Base-by-base conservation (phyloP, 2,888 invertebrate species). In the Nysson spinosus region DNA sequence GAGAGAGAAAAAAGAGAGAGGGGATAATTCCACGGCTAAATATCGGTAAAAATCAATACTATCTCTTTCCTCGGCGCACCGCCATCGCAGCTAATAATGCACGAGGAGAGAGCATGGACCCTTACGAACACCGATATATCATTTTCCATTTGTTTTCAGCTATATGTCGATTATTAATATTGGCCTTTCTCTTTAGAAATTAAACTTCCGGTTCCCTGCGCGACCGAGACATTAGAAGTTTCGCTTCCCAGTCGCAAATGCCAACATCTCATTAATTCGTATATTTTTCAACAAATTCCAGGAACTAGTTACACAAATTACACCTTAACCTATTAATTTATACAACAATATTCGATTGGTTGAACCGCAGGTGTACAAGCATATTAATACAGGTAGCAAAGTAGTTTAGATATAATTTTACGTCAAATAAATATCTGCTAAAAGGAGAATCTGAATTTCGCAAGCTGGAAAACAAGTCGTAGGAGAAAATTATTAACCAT, bases 1-100 rank as follows among this genome's bases (percentile, higher is more conserved):
- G 46, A 49, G 49, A 46, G 43, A 61, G 61, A 61, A 50, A n/a
- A 69, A 46, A 39, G 49, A 43, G 74, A 74, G 69, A 77, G 82
- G 83, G 84, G 84, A 85, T 84, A 84, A 84, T 85, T 85, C 84
- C 79, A 78, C 80, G 78, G 80, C 85, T 85, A 84, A 85, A 85
- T 85, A 84, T 85, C 84, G 81, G 84, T 82, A 81, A 85, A 85
- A 85, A 85, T 85, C 85, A 85, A 85, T 85, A 85, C 82, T 81
- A 82, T 82, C 84, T 83, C 80, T 83, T 79, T 81, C 76, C 79
- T 79, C 78, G 76, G 70, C 70, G 65, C 75, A 72, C 79, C 69
- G 63, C 69, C 72, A 65, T 69, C 75, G 61, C 43, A 46, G 72
- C 75, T 81, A 83, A 83, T 81, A 79, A 83, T 80, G 77, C 79